These are phyloP conservation scores for Ophiodon elongatus DNA, from an alignment of 2,113 vertebrate genomes.

Conservation along the genomic window DNA sequence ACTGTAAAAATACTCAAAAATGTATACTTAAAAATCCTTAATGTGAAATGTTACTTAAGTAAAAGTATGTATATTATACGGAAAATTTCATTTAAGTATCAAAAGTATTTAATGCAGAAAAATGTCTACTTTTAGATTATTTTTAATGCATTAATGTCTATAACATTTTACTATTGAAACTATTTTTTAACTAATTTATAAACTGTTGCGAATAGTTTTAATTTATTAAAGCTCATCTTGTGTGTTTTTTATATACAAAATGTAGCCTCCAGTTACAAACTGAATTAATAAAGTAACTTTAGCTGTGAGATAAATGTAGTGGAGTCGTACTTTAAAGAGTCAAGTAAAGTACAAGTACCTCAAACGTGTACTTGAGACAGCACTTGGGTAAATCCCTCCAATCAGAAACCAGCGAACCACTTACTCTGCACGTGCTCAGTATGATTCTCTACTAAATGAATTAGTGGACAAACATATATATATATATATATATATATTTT, in stretches of 20 bases:
- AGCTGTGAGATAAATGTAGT: neutral
- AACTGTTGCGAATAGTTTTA: neutral
- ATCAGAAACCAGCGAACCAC: too few relatives aligned
- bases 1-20: too few relatives aligned
- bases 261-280: neutral
- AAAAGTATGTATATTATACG: neutral
- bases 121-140: neutral
- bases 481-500: too few relatives aligned
- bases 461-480: too few relatives aligned
- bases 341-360: neutral
- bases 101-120: neutral
- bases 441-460: too few relatives aligned
- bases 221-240: neutral
- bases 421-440: too few relatives aligned
- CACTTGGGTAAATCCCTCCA: too few relatives aligned
- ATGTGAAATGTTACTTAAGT: neutral
- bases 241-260: neutral
- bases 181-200: neutral
- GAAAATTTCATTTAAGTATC: neutral
- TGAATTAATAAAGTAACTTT: neutral
- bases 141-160: neutral
- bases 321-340: neutral
- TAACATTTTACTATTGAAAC: neutral
- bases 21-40: neutral
- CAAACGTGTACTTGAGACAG: too few relatives aligned